phyloP scores from a whole-genome alignment of 2,797 vertebrate genomes.

The Lates japonicus region DNA sequence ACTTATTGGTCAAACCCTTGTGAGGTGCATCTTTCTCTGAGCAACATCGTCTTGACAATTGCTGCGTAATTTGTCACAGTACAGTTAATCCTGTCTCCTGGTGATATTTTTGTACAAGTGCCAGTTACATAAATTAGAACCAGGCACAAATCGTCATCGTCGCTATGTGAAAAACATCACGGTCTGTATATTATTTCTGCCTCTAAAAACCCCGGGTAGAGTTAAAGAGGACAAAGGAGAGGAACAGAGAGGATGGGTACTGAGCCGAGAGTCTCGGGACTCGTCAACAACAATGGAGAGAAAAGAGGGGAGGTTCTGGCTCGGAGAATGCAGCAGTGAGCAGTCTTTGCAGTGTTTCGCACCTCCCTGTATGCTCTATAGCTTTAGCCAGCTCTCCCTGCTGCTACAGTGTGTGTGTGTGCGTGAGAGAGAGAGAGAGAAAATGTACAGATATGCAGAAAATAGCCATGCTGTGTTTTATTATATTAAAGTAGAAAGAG shows the following conservation, averaged over 20 bases:
- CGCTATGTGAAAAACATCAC: not conserved
- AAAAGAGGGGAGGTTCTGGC: slow-evolving; percentile 70
- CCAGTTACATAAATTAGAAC: slow-evolving; percentile 6
- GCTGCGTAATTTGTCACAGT: not conserved
- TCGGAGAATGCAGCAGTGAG: slow-evolving; percentile 76
- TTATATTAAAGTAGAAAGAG: slow-evolving; percentile 22
- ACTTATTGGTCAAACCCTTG: not conserved
- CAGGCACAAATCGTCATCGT: slow-evolving; percentile 5
- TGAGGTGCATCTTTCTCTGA: not conserved
- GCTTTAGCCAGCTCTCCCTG: slow-evolving; percentile 52
- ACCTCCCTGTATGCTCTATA: slow-evolving; percentile 61
- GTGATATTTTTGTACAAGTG: not conserved
- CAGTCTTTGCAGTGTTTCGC: slow-evolving; percentile 74
- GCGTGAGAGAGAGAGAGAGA: slow-evolving; percentile 18
- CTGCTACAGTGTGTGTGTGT: slow-evolving; percentile 30
- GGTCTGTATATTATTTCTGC: slow-evolving; percentile 1
- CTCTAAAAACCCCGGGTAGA: slow-evolving; percentile 11
- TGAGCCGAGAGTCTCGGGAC: slow-evolving; percentile 58
- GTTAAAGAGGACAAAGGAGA: slow-evolving; percentile 24
- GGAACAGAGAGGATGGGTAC: slow-evolving; percentile 25
- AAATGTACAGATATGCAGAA: slow-evolving; percentile 48
- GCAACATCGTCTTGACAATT: not conserved
- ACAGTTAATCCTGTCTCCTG: slow-evolving; percentile 3
- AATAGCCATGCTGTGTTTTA: slow-evolving; percentile 42
- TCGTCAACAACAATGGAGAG: slow-evolving; percentile 66